A percentile compares a stretch with the other conserved stretches of the same genome.
Evolutionary conservation across 2,113 vertebrate genomes (phyloP).

Genomic region (Deroptyus accipitrinus): DNA sequence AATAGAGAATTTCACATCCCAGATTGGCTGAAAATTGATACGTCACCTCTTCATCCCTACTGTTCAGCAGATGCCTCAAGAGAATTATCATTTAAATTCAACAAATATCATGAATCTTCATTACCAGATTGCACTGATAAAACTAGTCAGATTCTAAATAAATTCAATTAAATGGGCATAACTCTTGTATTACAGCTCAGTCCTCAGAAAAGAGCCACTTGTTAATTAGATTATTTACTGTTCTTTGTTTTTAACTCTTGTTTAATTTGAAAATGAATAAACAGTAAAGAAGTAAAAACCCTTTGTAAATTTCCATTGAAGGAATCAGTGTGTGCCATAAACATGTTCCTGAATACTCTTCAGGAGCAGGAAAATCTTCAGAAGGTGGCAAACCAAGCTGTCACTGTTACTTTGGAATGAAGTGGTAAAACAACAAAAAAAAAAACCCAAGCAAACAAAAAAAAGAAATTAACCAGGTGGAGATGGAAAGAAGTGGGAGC

Average conservation of each 20-base stretch:
- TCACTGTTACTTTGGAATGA: neutral
- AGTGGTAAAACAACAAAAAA: neutral
- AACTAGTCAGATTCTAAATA: neutral
- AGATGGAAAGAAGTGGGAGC: neutral
- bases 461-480: neutral
- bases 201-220: neutral
- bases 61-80: neutral
- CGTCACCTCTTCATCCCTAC: neutral
- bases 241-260: neutral
- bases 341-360: neutral
- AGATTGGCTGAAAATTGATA: neutral
- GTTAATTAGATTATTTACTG: constrained; percentile 18
- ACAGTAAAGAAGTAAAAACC: neutral
- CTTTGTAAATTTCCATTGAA: constrained; percentile 10
- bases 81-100: neutral
- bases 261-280: constrained; percentile 1
- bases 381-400: neutral
- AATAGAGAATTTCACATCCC: neutral
- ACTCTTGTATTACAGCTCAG: neutral
- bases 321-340: neutral
- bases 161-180: constrained; percentile 3
- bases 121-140: constrained; percentile 11
- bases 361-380: neutral
- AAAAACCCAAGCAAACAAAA: too few species aligned
- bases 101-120: constrained; percentile 9